Evolutionary conservation across 2,888 invertebrate species (phyloP).

Genomic region (Archips crataeganus): DNA sequence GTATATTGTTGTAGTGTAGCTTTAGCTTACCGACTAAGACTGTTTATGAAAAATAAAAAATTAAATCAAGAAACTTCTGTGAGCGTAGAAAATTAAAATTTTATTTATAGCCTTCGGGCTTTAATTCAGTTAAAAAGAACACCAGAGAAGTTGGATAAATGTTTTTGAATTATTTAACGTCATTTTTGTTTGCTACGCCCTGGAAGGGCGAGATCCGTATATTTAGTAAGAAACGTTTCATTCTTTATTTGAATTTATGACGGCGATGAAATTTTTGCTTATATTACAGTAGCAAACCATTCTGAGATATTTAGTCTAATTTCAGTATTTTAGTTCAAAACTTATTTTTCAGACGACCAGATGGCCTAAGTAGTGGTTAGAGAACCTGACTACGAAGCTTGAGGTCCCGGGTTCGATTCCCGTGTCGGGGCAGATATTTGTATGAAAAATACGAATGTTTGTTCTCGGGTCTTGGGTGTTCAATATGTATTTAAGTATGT

Average conservation of each 20-base stretch:
- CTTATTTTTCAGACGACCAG: too few species aligned
- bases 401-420: too few species aligned
- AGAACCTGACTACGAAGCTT: too few species aligned
- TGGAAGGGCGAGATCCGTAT: conserved; percentile 44
- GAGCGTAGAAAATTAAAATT: conserved; percentile 45
- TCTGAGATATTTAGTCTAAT: neutral
- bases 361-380: too few species aligned
- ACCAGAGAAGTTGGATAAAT: conserved; percentile 48
- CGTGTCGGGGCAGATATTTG: too few species aligned
- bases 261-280: conserved; percentile 43
- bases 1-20: neutral
- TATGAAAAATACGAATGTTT: too few species aligned
- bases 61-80: conserved; percentile 15
- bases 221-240: conserved; percentile 45
- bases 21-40: neutral
- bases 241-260: conserved; percentile 48
- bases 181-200: conserved; percentile 46
- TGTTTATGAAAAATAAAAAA: conserved; percentile 19
- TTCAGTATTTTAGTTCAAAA: neutral
- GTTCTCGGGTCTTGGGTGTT: too few species aligned
- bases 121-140: conserved; percentile 49
- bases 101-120: conserved; percentile 50
- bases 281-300: conserved; percentile 33
- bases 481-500: too few species aligned
- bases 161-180: conserved; percentile 50